These are phyloP conservation scores for Acholoe squamosa DNA, from an alignment of 2,888 invertebrate genomes.

Conservation along the genomic window DNA sequence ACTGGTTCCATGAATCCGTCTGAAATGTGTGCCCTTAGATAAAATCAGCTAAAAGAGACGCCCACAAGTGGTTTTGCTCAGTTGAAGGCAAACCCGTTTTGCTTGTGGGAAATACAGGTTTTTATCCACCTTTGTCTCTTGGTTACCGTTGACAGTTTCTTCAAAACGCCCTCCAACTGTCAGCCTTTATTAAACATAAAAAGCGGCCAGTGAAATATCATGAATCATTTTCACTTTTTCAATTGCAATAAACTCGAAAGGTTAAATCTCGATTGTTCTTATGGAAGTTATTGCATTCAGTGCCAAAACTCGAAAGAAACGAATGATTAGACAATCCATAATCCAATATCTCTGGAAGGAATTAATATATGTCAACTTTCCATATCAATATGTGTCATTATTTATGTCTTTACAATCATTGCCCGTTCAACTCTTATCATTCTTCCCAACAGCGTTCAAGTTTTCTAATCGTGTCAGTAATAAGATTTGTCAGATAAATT, in stretches of 20 bases:
- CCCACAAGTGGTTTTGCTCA: background rate
- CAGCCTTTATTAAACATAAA: background rate
- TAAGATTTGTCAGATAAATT: too few relatives aligned
- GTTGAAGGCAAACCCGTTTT: background rate
- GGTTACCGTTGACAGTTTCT: background rate
- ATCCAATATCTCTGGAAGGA: too few relatives aligned
- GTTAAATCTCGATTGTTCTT: background rate
- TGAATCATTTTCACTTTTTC: constrained; percentile 25
- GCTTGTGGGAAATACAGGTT: background rate
- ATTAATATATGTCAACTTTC: background rate
- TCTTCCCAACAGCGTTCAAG: too few relatives aligned
- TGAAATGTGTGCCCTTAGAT: constrained; percentile 24
- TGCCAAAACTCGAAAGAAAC: background rate
- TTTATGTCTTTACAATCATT: background rate
- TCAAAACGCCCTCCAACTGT: background rate
- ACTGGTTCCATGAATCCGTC: constrained; percentile 34
- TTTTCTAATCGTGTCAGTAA: too few relatives aligned
- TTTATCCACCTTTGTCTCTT: background rate
- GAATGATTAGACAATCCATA: background rate
- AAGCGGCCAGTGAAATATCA: constrained; percentile 34
- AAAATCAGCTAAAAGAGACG: background rate
- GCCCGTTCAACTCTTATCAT: too few relatives aligned
- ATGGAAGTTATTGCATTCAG: too few relatives aligned
- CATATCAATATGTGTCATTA: background rate
- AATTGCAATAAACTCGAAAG: background rate